phyloP scores from a whole-genome alignment of 2,113 vertebrate species.

The Chiloscyllium plagiosum region DNA sequence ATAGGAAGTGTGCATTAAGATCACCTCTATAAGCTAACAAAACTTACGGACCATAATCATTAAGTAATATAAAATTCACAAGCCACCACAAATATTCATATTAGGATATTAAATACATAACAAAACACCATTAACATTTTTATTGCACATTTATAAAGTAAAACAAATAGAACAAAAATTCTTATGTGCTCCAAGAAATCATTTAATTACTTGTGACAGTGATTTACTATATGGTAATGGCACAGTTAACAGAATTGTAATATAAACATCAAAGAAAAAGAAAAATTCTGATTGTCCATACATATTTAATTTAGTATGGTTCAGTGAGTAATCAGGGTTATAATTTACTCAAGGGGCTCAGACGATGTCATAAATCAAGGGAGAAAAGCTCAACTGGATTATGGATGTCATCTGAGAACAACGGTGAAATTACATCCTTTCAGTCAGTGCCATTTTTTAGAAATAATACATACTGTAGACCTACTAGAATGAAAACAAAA shows the following conservation, averaged over 20 bases:
- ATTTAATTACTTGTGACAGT: neutral
- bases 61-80: neutral
- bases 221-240: neutral
- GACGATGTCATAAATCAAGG: conserved; percentile 29
- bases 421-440: conserved; percentile 27
- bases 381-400: conserved; percentile 7
- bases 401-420: conserved; percentile 31
- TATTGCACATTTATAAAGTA: neutral
- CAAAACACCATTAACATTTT: neutral
- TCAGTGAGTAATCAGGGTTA: conserved; percentile 29
- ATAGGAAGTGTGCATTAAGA: neutral
- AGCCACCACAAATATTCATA: neutral
- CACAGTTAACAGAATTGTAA: conserved; percentile 13
- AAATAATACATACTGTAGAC: conserved; percentile 25
- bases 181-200: neutral
- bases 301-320: conserved; percentile 32
- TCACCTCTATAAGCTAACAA: neutral
- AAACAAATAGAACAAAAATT: neutral
- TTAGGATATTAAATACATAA: neutral
- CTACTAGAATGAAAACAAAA: conserved; percentile 26
- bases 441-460: neutral
- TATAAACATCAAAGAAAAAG: conserved; percentile 12
- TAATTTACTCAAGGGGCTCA: conserved; percentile 35
- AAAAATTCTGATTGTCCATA: conserved; percentile 10
- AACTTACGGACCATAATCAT: neutral